Percentiles rank a stretch among this genome's conserved stretches.
Conservation (phyloP, 2,888 invertebrate genomes). For the Mechanitis messenoides region DNA sequence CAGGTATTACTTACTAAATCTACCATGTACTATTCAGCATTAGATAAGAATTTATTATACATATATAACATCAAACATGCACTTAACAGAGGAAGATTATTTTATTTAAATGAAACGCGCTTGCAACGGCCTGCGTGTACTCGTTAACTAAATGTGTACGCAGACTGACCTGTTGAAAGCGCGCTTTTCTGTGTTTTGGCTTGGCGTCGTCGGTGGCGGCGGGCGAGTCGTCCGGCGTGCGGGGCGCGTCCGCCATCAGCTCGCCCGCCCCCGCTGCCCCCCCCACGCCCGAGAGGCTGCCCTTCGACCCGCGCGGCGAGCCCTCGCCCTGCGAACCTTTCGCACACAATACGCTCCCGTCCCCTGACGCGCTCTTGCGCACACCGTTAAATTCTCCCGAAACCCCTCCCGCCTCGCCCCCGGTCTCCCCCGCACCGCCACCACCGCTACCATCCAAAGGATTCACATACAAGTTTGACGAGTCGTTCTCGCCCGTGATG, state of each 20-base stretch:
- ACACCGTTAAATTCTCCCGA: constrained; percentile 76
- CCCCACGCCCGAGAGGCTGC: constrained; percentile 61
- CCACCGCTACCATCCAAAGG: constrained; percentile 84
- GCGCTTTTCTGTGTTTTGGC: constrained; percentile 90
- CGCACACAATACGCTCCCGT: constrained; percentile 81
- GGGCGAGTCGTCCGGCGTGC: constrained; percentile 58
- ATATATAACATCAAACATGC: constrained; percentile 14
- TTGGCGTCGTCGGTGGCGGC: constrained; percentile 69
- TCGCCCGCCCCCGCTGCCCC: constrained; percentile 33
- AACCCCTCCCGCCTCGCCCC: constrained; percentile 40
- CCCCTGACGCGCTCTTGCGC: constrained; percentile 88
- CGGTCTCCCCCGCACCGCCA: constrained; percentile 48
- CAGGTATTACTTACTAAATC: no score
- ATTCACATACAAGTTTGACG: constrained; percentile 92
- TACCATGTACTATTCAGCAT: no score
- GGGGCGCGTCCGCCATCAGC: constrained; percentile 50
- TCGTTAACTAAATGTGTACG: constrained; percentile 7
- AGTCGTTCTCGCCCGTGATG: constrained; percentile 81
- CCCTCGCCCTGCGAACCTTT: constrained; percentile 74
- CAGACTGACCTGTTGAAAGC: constrained; percentile 85
- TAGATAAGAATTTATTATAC: neutral
- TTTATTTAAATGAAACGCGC: constrained; percentile 12
- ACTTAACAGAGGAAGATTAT: constrained; percentile 9
- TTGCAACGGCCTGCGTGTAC: constrained; percentile 16
- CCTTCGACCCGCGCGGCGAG: constrained; percentile 65